Evolutionary conservation across 2,888 invertebrate species (phyloP).

Genomic region (Strigamia transsilvanica): DNA sequence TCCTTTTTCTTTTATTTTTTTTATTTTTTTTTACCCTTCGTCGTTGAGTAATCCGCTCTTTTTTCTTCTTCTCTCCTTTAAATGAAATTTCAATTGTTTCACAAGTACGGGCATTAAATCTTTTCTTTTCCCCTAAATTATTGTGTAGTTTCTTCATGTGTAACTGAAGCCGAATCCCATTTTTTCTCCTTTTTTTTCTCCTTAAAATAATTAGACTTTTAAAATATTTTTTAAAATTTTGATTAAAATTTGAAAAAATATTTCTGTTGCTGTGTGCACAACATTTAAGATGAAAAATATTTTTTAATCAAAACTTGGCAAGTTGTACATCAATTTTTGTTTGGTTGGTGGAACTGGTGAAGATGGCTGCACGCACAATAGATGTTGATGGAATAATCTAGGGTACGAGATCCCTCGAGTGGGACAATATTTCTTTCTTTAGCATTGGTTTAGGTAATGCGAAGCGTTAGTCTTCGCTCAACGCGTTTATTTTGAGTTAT

Average conservation of each 20-base stretch:
- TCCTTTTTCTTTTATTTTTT: background rate
- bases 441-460: background rate
- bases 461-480: background rate
- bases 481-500: conserved; percentile 23
- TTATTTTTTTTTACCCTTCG: background rate
- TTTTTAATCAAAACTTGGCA: conserved; percentile 6
- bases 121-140: background rate
- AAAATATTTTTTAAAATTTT: background rate
- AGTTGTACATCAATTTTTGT: background rate
- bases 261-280: background rate
- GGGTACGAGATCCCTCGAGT: background rate
- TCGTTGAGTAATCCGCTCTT: background rate
- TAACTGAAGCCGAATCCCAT: background rate
- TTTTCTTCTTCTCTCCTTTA: background rate
- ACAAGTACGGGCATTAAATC: conserved; percentile 17
- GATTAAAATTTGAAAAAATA: no score
- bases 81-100: conserved; percentile 10
- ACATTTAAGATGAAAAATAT: conserved; percentile 18
- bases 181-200: background rate
- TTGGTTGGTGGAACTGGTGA: background rate
- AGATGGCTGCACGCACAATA: background rate
- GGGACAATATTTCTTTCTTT: conserved; percentile 23
- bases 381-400: conserved; percentile 23
- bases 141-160: background rate
- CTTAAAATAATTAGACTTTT: background rate